Base-by-base conservation (phyloP, 2,888 invertebrate species). In the Synergus itoensis region DNA sequence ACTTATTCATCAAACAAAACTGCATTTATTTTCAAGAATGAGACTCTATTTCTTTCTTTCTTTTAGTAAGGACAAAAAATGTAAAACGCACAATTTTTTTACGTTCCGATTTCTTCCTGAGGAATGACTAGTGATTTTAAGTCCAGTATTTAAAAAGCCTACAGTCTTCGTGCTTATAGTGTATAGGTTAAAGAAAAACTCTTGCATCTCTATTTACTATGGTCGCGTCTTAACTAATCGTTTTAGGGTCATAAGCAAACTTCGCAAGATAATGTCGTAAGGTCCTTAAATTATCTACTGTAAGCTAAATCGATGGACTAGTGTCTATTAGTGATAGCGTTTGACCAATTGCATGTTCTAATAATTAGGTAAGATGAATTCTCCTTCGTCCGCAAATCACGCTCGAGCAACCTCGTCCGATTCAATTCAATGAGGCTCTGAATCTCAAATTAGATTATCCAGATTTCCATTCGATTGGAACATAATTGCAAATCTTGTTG, bases 321-420 rank as follows among this genome's bases (percentile, higher is more conserved):
- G 82, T 79, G 78, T 88, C 85, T 87, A 86, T 82, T 89, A 89
- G 88, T 83, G 83, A 88, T 90, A 89, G 89, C 80, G 82, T 87
- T 90, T 86, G 89, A 91, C 90, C 91, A 90, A 91, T 89, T 88
- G 88, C 88, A 88, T 89, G 87, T 89, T 87, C 85, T 87, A 48
- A 73, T 73, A 86, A 84, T 86, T 89, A 89, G 88, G 79, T 80
- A 64, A 69, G 69, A 76, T 69, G 75, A 77, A 73, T 48, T 79
- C 60, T 79, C 79, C 82, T 78, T 69, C 79, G 83, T 77, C 73
- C 83, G 79, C 81, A 78, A 79, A 76, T 82, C 80, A 78, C 62
- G 76, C 78, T 73, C 73, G 53, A 73, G 16, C 48, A 36, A 53
- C 53, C 28, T 69, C 36, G 43, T 12, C 67, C 43, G 67, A 67